Base-by-base conservation (phyloP, 2,888 invertebrate genomes). In the Nomada ferruginata region DNA sequence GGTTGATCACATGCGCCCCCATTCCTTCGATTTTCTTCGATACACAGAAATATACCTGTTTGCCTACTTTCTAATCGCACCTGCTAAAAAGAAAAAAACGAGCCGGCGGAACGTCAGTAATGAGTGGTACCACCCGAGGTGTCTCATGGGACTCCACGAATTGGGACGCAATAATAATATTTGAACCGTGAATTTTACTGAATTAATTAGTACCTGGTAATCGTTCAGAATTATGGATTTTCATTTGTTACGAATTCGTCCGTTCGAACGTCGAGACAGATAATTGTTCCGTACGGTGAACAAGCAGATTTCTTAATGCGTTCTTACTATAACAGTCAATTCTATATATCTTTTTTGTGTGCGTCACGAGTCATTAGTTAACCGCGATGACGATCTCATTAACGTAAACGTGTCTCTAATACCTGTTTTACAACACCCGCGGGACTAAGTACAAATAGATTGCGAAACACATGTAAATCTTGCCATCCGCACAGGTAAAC, bases 51-150 rank as follows among this genome's bases (percentile, higher is more conserved):
- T 11, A 23, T 15, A 61, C 64, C n/a, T 55, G 72, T 57, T 29
- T 55, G 72, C 63, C 72, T 44, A 73, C 72, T 73, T 73, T 73
- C 72, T 73, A 73, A 73, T 73, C 64, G 26, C 0, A 5, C 13
- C 20, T 55, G 29, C 10, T n/a, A 13, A 9, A 70, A 52, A 53
- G 53, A 55, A 26, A 26, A 26, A 26, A 18, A 23, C 23, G 2
- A 61, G n/a, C n/a, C 26, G 18, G 13, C 23, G 2, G 42, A 47
- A 72, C 29, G 42, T 26, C 5, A 29, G 29, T 53, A 72, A 72
- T 64, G 9, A 57, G 42, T 20, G 23, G 10, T 26, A 5, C 44
- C 55, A 7, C 7, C 36, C 15, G 11, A 20, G 15, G 71, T 61
- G 61, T 42, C n/a, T 15, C 15, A 15, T 26, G 42, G 29, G 23